phyloP scores from a whole-genome alignment of 2,888 invertebrate genomes.

The Xestoiulus laeticollis region DNA sequence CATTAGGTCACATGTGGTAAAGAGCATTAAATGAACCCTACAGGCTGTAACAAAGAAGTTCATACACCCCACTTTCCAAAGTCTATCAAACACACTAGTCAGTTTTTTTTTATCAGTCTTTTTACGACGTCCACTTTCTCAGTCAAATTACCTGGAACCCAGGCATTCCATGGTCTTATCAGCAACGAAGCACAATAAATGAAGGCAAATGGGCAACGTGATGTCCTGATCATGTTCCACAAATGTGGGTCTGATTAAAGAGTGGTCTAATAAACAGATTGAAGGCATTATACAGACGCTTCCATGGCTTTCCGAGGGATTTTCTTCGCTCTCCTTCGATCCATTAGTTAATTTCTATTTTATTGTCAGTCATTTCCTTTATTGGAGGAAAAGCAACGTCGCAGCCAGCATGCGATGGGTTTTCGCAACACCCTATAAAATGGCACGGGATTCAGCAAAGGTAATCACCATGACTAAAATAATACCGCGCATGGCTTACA shows the following conservation, averaged over 20 bases:
- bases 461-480: conserved; percentile 3
- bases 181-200: neutral
- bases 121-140: neutral
- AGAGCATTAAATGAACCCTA: too few species aligned
- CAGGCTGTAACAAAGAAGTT: neutral
- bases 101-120: neutral
- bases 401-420: neutral
- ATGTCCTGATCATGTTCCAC: conserved; percentile 10
- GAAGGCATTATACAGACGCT: neutral
- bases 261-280: neutral
- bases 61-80: neutral
- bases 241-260: neutral
- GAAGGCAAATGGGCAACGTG: neutral
- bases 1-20: too few species aligned
- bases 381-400: neutral
- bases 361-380: conserved; percentile 26
- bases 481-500: neutral
- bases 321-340: conserved; percentile 2
- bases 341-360: conserved; percentile 20
- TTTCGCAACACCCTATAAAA: neutral
- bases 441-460: neutral
- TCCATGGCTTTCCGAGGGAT: neutral
- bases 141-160: neutral
- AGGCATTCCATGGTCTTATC: neutral
- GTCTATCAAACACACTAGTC: neutral